Conservation (phyloP, 2,113 vertebrate genomes). For the Tetrax tetrax region DNA sequence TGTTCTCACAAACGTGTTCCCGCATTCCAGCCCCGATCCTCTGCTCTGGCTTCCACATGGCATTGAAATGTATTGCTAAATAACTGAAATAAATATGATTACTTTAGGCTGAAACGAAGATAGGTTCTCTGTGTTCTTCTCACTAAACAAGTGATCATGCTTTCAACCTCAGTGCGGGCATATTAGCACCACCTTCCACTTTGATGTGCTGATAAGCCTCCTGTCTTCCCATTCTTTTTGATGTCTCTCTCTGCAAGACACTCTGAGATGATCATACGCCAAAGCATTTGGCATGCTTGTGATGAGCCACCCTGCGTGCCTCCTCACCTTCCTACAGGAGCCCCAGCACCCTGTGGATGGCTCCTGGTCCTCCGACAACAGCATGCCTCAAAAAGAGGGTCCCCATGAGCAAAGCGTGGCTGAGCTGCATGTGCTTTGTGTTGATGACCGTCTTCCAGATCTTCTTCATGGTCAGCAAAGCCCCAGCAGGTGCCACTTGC, state of each 20-base stretch:
- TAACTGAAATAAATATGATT: neutral
- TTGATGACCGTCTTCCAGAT: neutral
- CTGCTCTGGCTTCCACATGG: neutral
- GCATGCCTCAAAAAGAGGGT: neutral
- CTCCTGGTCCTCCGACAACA: neutral
- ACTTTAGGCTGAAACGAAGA: neutral
- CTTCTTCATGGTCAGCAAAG: neutral
- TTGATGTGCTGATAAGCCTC: neutral
- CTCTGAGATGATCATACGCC: neutral
- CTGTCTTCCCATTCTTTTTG: neutral
- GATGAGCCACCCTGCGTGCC: neutral
- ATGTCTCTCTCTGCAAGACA: neutral
- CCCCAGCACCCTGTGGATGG: neutral
- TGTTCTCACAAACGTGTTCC: neutral
- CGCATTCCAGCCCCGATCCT: neutral
- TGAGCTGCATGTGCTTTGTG: fast-evolving
- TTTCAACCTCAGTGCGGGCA: neutral
- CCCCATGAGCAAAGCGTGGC: neutral
- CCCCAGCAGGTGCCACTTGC: neutral
- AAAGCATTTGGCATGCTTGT: neutral
- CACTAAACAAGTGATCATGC: neutral
- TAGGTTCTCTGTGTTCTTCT: neutral
- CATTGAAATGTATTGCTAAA: neutral
- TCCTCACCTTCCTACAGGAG: neutral
- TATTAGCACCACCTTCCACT: neutral